A percentile compares a stretch with the other conserved stretches of the same genome.
Conservation (phyloP, 2,888 invertebrate genomes). For the Lepidochitona cinerea region DNA sequence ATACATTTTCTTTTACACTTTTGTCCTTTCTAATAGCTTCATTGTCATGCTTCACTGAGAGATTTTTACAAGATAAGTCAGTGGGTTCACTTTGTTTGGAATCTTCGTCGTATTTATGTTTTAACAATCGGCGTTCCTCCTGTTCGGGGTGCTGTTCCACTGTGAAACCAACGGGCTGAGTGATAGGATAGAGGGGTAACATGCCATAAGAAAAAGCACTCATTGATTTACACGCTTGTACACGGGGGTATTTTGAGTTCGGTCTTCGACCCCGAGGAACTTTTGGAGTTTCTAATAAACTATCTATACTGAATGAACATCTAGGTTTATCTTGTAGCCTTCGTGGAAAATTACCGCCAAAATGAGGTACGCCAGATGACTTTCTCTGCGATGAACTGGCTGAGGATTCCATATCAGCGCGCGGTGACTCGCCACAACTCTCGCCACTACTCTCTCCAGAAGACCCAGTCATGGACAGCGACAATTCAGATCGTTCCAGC, state of each 20-base stretch:
- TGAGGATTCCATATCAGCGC: background rate
- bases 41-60: background rate
- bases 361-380: background rate
- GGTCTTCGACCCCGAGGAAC: slow-evolving; percentile 72
- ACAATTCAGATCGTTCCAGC: background rate
- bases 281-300: slow-evolving; percentile 71
- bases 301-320: slow-evolving; percentile 72
- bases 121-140: background rate
- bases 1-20: background rate
- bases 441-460: background rate
- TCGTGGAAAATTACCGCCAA: background rate
- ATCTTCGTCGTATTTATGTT: background rate
- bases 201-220: slow-evolving; percentile 65
- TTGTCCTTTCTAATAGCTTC: background rate
- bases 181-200: slow-evolving; percentile 71
- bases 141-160: slow-evolving; percentile 48
- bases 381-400: background rate
- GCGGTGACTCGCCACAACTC: background rate
- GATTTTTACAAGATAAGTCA: background rate
- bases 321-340: slow-evolving; percentile 34
- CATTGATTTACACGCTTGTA: slow-evolving; percentile 72
- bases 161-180: slow-evolving; percentile 72
- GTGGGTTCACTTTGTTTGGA: background rate
- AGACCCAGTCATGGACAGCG: background rate
- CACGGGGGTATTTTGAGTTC: slow-evolving; percentile 73